Evolutionary conservation across 2,888 invertebrate genomes (phyloP).

Genomic region (Aromia moschata): DNA sequence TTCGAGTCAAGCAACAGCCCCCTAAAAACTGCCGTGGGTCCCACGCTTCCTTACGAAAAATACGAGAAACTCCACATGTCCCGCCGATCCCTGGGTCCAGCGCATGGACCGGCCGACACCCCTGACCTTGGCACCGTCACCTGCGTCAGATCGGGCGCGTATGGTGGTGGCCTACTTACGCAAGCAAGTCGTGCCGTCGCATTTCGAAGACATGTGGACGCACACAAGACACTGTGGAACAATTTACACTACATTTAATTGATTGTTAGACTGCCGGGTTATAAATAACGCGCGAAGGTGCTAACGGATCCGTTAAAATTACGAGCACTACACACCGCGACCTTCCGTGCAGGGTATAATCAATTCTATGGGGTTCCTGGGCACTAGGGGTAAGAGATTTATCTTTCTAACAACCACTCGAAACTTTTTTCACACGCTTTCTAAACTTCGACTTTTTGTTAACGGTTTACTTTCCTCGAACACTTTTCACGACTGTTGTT

Average conservation of each 20-base stretch:
- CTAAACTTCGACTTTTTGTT: too few species aligned
- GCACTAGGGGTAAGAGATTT: too few species aligned
- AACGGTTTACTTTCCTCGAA: conserved; percentile 8
- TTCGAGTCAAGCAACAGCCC: too few species aligned
- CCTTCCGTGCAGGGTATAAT: too few species aligned
- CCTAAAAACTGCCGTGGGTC: too few species aligned
- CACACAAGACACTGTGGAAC: conserved; percentile 39
- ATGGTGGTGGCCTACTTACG: conserved; percentile 42
- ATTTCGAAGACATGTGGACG: conserved; percentile 51
- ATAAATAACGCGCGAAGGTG: conserved; percentile 48
- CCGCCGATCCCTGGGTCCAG: too few species aligned
- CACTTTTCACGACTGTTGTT: neutral
- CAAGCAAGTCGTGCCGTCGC: conserved; percentile 44
- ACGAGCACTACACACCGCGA: conserved; percentile 28
- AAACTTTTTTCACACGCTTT: too few species aligned
- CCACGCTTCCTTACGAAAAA: too few species aligned
- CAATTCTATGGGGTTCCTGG: too few species aligned
- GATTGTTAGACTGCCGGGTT: conserved; percentile 34
- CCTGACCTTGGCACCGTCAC: neutral
- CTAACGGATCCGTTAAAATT: conserved; percentile 32
- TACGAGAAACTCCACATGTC: too few species aligned
- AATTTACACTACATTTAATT: conserved; percentile 48
- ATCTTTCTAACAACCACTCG: too few species aligned
- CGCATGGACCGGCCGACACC: neutral
- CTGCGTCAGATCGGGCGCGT: conserved; percentile 1